Evolutionary conservation across 2,888 invertebrate species (phyloP).

Genomic region (Orthosia gothica): DNA sequence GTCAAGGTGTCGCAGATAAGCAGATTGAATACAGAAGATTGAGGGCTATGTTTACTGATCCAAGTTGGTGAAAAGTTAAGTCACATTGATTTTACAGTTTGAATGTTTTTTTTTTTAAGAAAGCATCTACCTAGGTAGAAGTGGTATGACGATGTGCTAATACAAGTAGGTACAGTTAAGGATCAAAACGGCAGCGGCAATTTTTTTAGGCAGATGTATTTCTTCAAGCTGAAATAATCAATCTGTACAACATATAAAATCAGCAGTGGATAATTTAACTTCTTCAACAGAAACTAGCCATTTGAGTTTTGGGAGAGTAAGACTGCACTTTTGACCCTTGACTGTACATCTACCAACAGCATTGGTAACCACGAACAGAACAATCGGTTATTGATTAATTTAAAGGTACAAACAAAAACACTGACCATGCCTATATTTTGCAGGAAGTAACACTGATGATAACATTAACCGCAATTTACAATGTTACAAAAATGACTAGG

Average conservation of each 20-base stretch:
- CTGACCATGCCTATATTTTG: slow-evolving; percentile 19
- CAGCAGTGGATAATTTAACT: too few species aligned
- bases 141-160: background rate
- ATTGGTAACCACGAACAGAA: slow-evolving; percentile 2
- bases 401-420: slow-evolving; percentile 19
- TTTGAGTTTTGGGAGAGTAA: too few species aligned
- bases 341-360: background rate
- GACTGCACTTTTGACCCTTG: too few species aligned
- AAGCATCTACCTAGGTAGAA: background rate
- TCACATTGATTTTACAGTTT: background rate
- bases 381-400: slow-evolving; percentile 6
- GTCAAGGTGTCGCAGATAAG: background rate
- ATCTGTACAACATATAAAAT: too few species aligned
- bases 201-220: too few species aligned
- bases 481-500: slow-evolving; percentile 13
- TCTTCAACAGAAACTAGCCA: too few species aligned
- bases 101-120: background rate
- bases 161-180: too few species aligned
- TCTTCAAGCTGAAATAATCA: too few species aligned
- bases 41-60: background rate
- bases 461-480: slow-evolving; percentile 21
- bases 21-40: background rate
- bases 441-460: slow-evolving; percentile 35
- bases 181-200: too few species aligned
- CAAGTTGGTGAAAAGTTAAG: background rate